Evolutionary conservation across 37 sponge, comb jelly and placozoan genomes (phyloP).

Genomic region (Amphimedon queenslandica): DNA sequence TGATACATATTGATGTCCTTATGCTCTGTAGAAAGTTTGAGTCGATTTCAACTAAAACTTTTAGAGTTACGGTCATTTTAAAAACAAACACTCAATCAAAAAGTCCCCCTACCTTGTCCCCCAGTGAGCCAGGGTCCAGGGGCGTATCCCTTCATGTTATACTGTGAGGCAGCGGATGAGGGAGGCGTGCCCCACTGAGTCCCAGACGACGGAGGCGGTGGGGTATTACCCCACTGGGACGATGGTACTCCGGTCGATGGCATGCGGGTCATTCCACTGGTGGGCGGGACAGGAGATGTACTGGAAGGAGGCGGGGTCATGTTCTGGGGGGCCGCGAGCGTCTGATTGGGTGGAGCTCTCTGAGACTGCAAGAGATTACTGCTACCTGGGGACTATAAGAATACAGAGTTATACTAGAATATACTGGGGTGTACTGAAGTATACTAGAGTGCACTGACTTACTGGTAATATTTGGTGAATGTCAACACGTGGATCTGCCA

Average conservation of each 20-base stretch:
- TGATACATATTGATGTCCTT: too few relatives aligned
- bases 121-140: conserved; percentile 16
- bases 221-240: not conserved
- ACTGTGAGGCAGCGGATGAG: not conserved
- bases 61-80: too few relatives aligned
- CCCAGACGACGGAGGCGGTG: not conserved
- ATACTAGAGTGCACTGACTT: too few relatives aligned
- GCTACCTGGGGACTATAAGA: conserved; percentile 20
- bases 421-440: too few relatives aligned
- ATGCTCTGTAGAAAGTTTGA: too few relatives aligned
- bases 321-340: not conserved
- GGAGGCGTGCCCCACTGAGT: not conserved
- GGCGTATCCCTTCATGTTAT: conserved; percentile 9
- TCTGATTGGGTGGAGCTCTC: conserved; percentile 1
- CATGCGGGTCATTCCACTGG: not conserved
- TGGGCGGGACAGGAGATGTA: too few relatives aligned
- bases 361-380: conserved; percentile 33
- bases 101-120: too few relatives aligned
- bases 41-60: too few relatives aligned
- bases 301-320: not conserved
- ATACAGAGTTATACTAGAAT: too few relatives aligned
- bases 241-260: not conserved
- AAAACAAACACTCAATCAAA: too few relatives aligned
- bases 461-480: conserved; percentile 50
- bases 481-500: conserved; percentile 76